Base-by-base conservation (phyloP, 2,797 vertebrate genomes). In the Gadopsis marmoratus region DNA sequence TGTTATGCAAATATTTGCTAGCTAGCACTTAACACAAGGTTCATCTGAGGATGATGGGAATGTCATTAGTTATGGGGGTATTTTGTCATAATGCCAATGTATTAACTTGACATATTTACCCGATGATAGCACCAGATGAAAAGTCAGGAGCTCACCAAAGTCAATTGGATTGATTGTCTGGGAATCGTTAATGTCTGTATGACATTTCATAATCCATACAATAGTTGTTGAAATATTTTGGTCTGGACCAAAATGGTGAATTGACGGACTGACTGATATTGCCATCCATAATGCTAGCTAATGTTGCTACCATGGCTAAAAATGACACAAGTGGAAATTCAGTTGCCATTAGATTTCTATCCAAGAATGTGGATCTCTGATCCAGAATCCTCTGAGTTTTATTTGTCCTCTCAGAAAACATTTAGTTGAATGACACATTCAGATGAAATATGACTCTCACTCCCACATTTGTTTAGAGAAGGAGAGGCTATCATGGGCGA, bases 401-500 rank as follows among this genome's bases (percentile, higher is more conserved):
- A 69, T n/a, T 73, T 83, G 70, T 77, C 17, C 62, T 74, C 65
- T 71, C 56, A 60, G 41, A 69, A 55, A 82, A 76, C 64, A 67
- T 50, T 76, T 68, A 71, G 19, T n/a, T 74, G 67, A 77, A 67
- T 83, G 55, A 83, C 29, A 68, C 53, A 79, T 78, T 79, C 45
- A 64, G 50, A 80, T 64, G 71, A 84, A 83, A 79, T 54, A 45
- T 23, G 50, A 63, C 51, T 78, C 78, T 74, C 58, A 69, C 54
- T 76, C 67, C 78, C 54, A 74, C 76, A 65, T 69, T 55, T 56
- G 60, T 63, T 78, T 16, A 41, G 69, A 78, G 39, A 74, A 66
- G 19, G 58, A 84, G 64, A 79, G 21, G 71, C 83, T 35, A 77
- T 86, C 74, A 73, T 59, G 79, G 74, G 54, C 60, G 78, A 85